Conservation (phyloP, 1,140 invertebrate genomes). For the Sipha flava region DNA sequence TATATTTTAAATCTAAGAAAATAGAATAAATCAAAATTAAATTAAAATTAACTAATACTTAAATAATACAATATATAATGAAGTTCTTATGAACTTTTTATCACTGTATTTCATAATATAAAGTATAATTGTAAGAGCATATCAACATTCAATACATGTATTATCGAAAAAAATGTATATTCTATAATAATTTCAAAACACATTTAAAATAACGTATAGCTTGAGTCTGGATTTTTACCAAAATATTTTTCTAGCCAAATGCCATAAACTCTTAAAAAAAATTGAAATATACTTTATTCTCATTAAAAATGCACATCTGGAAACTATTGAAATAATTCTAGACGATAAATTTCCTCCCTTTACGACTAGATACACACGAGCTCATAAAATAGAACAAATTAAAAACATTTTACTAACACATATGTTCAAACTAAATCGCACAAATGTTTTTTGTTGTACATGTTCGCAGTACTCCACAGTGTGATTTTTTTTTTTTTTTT, state of each 20-base stretch:
- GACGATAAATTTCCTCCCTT: not conserved
- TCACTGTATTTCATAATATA: no score
- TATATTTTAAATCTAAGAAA: not conserved
- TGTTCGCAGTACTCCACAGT: not conserved
- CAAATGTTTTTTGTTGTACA: not conserved
- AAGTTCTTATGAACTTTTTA: no score
- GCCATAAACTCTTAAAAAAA: not conserved
- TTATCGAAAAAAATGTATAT: not conserved
- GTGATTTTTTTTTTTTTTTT: not conserved
- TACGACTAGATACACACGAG: not conserved
- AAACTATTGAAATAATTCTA: slow-evolving; percentile 4
- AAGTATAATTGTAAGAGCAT: no score
- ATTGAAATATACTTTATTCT: not conserved
- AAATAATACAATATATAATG: no score
- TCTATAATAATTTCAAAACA: not conserved
- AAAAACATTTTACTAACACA: slow-evolving; percentile 13
- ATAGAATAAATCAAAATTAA: not conserved
- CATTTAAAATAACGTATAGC: not conserved
- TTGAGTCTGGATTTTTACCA: not conserved
- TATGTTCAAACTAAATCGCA: not conserved
- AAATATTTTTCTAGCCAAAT: not conserved
- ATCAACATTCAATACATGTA: no score
- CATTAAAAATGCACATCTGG: slow-evolving; percentile 6
- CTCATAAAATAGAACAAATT: slow-evolving; percentile 10
- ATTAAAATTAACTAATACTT: not conserved